phyloP scores from a whole-genome alignment of 2,888 invertebrate genomes.

The Rotaria sp. region DNA sequence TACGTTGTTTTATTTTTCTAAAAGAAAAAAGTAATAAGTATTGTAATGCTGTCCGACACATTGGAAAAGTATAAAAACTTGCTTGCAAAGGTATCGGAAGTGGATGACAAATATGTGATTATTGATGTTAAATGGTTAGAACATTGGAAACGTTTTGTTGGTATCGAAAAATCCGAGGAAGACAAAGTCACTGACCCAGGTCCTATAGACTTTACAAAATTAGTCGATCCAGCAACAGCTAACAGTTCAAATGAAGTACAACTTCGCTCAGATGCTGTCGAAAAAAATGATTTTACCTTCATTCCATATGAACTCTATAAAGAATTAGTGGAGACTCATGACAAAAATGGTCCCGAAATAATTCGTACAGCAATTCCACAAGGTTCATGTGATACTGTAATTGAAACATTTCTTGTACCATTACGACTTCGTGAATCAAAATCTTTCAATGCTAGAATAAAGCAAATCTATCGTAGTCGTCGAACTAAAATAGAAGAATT shows the following conservation, averaged over 20 bases:
- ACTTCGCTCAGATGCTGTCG: not conserved
- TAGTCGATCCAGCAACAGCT: not conserved
- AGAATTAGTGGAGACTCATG: not conserved
- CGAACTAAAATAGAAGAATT: not conserved
- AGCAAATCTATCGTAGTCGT: not conserved
- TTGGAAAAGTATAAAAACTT: not conserved
- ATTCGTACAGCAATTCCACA: not conserved
- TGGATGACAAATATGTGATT: slow-evolving; percentile 43
- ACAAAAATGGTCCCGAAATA: not conserved
- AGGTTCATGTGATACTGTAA: too few species aligned
- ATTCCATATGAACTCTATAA: not conserved
- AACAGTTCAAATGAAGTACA: not conserved
- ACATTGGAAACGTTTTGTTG: slow-evolving; percentile 57
- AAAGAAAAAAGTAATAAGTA: not conserved
- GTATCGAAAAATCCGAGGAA: slow-evolving; percentile 41
- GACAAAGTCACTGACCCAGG: not conserved
- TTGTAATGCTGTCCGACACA: not conserved
- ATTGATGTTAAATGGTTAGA: slow-evolving; percentile 57
- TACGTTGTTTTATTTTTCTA: not conserved
- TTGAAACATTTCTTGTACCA: not conserved
- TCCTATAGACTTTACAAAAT: not conserved
- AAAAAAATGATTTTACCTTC: not conserved
- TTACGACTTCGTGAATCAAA: not conserved
- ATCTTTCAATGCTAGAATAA: not conserved
- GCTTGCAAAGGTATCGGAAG: not conserved